Evolutionary conservation across 2,113 vertebrate genomes (phyloP).

Genomic region (Macaca mulatta): DNA sequence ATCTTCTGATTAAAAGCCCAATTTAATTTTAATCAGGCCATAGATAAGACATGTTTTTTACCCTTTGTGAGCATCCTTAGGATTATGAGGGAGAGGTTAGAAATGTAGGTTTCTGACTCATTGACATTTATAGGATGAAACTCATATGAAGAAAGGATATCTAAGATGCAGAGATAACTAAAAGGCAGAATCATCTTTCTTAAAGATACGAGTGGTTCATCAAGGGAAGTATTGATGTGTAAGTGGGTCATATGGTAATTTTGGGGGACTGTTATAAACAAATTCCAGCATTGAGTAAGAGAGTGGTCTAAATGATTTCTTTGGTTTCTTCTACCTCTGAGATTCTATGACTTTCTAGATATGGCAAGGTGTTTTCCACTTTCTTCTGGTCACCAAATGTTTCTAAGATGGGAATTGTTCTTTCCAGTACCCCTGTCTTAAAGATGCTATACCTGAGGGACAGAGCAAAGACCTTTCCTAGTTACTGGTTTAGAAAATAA

Average conservation of each 20-base stretch:
- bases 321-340: not conserved
- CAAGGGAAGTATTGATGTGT: not conserved
- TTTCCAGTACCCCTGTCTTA: not conserved
- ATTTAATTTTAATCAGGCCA: constrained; percentile 37
- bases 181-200: not conserved
- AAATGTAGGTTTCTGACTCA: not conserved
- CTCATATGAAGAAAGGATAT: not conserved
- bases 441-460: not conserved
- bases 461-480: not conserved
- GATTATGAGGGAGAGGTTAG: not conserved
- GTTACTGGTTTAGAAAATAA: constrained; percentile 44
- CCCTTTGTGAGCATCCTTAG: not conserved
- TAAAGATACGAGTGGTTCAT: not conserved
- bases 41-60: not conserved
- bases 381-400: not conserved
- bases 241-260: not conserved
- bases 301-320: not conserved
- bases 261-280: not conserved
- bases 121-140: not conserved
- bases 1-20: not conserved
- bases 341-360: not conserved
- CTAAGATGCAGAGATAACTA: not conserved
- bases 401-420: not conserved
- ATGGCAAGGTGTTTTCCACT: not conserved
- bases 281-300: not conserved